Evolutionary conservation across 2,113 vertebrate genomes (phyloP).

Genomic region (Blennius ocellaris): DNA sequence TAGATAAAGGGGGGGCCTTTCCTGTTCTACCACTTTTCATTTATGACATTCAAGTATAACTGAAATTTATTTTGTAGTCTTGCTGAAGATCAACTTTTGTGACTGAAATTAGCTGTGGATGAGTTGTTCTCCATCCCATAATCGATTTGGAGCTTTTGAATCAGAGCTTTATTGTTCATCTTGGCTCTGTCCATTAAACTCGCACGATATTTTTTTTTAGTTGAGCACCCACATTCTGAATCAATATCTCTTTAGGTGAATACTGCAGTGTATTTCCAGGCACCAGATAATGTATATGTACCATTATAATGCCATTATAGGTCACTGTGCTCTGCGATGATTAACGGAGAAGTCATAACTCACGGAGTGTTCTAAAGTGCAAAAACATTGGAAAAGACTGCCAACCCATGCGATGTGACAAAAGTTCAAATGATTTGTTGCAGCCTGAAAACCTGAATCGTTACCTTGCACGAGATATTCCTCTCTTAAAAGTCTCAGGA

Average conservation of each 20-base stretch:
- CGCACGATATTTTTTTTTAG: slow-evolving; percentile 11
- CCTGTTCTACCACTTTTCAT: background rate
- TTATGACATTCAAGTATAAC: background rate
- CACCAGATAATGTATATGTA: slow-evolving; percentile 28
- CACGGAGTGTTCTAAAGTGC: background rate
- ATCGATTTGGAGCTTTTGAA: background rate
- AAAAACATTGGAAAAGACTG: background rate
- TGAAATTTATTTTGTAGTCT: background rate
- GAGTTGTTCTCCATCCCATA: background rate
- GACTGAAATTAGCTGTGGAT: background rate
- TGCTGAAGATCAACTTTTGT: background rate
- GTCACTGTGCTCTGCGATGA: slow-evolving; percentile 7
- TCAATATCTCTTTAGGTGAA: slow-evolving; percentile 27
- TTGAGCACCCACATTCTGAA: slow-evolving; percentile 7
- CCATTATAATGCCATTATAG: slow-evolving; percentile 38
- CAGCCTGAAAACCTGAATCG: background rate
- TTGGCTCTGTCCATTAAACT: slow-evolving; percentile 16
- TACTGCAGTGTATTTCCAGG: slow-evolving; percentile 10
- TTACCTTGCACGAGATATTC: background rate
- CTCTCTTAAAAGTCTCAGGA: background rate
- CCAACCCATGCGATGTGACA: background rate
- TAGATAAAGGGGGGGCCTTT: no score
- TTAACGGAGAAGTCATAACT: background rate
- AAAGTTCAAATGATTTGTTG: slow-evolving; percentile 4
- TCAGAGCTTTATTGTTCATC: background rate